A percentile compares a stretch with the other conserved stretches of the same genome.
phyloP scores from a whole-genome alignment of 2,113 vertebrate genomes.

The Callaeas wilsoni region DNA sequence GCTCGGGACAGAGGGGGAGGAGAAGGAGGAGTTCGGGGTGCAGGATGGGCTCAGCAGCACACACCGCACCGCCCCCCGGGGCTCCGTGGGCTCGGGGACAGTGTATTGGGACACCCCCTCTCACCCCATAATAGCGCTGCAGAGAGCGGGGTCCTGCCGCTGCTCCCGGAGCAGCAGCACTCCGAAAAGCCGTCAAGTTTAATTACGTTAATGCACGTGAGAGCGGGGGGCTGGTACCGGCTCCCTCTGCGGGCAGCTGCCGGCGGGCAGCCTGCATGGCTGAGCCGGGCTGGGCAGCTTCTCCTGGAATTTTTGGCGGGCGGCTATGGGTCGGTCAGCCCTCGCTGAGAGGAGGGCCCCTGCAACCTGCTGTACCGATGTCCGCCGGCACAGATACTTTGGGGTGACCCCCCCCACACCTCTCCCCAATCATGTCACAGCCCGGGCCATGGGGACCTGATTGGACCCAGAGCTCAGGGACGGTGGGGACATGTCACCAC shows the following conservation, averaged over 20 bases:
- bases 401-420: fast-evolving
- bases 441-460: background rate
- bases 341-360: background rate
- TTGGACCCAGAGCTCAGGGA: background rate
- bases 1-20: background rate
- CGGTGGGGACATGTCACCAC: background rate
- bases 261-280: fast-evolving
- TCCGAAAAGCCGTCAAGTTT: background rate
- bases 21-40: background rate
- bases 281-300: background rate
- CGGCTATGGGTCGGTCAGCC: fast-evolving
- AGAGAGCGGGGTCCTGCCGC: background rate
- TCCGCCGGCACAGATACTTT: background rate
- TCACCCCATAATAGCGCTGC: fast-evolving
- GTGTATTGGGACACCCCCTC: background rate
- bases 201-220: background rate
- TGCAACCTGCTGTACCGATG: background rate
- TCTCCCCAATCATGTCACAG: fast-evolving
- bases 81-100: background rate
- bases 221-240: background rate
- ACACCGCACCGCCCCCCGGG: background rate
- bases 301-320: background rate
- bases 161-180: background rate
- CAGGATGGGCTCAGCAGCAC: background rate
- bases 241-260: background rate